Evolutionary conservation across 2,888 invertebrate species (phyloP).

Genomic region (Cephus rjabovi): DNA sequence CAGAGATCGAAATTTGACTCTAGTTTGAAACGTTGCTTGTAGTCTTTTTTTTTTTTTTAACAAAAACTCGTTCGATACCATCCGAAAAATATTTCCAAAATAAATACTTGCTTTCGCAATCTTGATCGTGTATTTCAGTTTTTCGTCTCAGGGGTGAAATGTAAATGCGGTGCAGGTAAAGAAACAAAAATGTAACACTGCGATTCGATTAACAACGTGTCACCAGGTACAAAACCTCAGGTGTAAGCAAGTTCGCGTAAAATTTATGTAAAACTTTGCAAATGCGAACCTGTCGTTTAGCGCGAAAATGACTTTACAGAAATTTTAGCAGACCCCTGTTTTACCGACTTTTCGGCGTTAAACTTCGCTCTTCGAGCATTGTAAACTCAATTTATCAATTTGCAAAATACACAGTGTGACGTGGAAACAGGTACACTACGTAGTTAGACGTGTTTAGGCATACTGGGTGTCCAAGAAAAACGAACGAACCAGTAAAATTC

Average conservation of each 20-base stretch:
- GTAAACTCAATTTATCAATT: not conserved
- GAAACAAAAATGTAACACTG: no score
- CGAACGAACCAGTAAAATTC: no score
- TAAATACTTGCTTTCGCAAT: not conserved
- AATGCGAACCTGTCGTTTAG: not conserved
- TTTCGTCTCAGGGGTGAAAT: not conserved
- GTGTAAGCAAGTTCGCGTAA: not conserved
- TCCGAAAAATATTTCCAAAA: no score
- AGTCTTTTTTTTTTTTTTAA: no score
- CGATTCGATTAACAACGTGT: not conserved
- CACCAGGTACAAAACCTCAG: not conserved
- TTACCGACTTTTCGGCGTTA: not conserved
- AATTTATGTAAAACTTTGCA: not conserved
- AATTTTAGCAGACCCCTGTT: not conserved
- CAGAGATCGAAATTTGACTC: no score
- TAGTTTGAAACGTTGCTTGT: no score
- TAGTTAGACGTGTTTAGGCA: no score
- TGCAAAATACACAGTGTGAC: not conserved
- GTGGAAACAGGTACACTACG: not conserved
- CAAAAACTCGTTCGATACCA: no score
- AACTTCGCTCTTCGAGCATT: not conserved
- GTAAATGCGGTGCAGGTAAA: not conserved
- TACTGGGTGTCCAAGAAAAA: no score
- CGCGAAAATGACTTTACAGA: not conserved
- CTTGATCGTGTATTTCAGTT: not conserved